Base-by-base conservation (phyloP, 1,140 invertebrate species). In the Pararge aegeria region DNA sequence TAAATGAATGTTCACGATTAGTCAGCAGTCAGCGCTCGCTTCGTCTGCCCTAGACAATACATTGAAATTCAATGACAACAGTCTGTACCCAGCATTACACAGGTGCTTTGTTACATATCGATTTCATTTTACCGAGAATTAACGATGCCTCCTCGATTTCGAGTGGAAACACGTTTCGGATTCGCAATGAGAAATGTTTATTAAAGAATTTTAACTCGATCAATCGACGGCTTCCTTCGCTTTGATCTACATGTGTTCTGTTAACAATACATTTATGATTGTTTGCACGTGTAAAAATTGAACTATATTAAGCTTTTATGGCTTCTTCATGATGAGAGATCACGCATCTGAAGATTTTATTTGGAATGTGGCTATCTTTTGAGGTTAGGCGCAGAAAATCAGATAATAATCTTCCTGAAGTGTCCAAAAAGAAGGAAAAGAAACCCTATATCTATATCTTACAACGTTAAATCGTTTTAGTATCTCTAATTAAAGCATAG, bases 81-180 rank as follows among this genome's bases (percentile, higher is more conserved):
- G 27, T 27, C 27, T 27, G 27, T 27, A 27, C 27, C 10, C 10
- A 27, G 27, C 27, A 27, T 27, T 42, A 9, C 16, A 42, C 37
- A 42, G 9, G 16, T 42, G 38, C 16, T 42, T 42, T 18, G 16
- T 42, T 13, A 27, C 40, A 19, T 46, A 46, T 34, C 24, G 27
- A 34, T 46, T 27, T 30, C 13, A 46, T 34, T 55, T 46, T 55
- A 46, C 42, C 40, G 40, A 21, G 53, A 55, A 48, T 34, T 40
- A 16, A 55, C 44, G 21, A 30, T 46, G 24, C 51, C 19, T 42
- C 46, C 40, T 30, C 10, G 42, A 55, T 48, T 30, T 46, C 21
- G 53, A 55, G 24, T 46, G 53, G 18, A 44, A 55, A 48, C 53
- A 55, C 42, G 42, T 55, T 55, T 4, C 18, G 30, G 7, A 20